Percentiles rank a stretch among this genome's conserved stretches.
Evolutionary conservation across 2,797 vertebrate species (phyloP).

Genomic region (Merluccius polli): DNA sequence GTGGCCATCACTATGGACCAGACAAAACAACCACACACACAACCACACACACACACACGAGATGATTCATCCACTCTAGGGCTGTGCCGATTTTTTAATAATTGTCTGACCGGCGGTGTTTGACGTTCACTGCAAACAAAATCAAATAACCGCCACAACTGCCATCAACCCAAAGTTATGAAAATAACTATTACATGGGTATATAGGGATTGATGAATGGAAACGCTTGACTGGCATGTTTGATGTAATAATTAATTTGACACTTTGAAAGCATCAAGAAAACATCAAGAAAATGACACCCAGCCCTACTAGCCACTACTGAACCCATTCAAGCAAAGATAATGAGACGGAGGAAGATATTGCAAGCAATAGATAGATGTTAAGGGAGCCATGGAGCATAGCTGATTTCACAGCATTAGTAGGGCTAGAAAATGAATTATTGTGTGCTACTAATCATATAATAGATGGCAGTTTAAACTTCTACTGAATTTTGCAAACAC

Average conservation of each 20-base stretch:
- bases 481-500: background rate
- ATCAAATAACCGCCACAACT: too few relatives aligned
- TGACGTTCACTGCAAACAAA: too few relatives aligned
- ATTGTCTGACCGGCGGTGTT: too few relatives aligned
- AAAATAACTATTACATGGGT: too few relatives aligned
- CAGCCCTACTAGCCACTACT: background rate
- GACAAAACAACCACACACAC: background rate
- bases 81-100: too few relatives aligned
- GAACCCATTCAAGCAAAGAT: background rate
- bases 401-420: background rate
- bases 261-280: background rate
- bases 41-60: background rate
- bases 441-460: background rate
- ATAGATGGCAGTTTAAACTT: background rate
- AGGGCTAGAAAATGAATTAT: background rate
- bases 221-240: too few relatives aligned
- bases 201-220: too few relatives aligned
- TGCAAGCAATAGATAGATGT: background rate
- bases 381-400: background rate
- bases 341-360: background rate
- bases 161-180: too few relatives aligned
- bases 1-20: conserved; percentile 89
- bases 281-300: too few relatives aligned
- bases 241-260: too few relatives aligned
- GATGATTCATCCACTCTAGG: too few relatives aligned